Base-by-base conservation (phyloP, 2,888 invertebrate species). In the Lottia gigantea region DNA sequence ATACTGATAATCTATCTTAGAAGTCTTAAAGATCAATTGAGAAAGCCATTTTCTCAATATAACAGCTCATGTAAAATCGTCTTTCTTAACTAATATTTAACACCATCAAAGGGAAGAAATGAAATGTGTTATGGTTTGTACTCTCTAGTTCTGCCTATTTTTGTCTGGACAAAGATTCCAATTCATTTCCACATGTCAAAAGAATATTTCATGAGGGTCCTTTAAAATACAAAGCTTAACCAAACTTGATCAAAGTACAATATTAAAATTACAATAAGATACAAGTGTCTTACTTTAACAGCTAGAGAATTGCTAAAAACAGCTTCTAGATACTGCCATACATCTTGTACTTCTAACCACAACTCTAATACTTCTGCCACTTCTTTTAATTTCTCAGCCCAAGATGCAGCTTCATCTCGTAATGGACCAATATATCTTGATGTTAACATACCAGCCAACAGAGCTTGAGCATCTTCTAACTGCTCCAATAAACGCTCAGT, bases 361-460 rank as follows among this genome's bases (percentile, higher is more conserved):
- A 85, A 76, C 71, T 89, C 88, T 67, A 89, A 76, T 47, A 88
- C 87, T 75, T 88, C 84, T 0, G 85, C 84, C n/a, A 89, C 88
- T 67, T 88, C 87, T 78, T 87, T 88, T 73, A 89, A 79, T 74
- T 89, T 89, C 80, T 87, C 87, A 15, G 88, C 87, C 88, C 88
- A 88, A 1, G 83, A 81, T 0, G 88, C 88, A 2, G 87, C 88
- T 76, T 88, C 88, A 73, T 88, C 88, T 66, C 87, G 68, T 69
- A 89, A 78, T 6, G 88, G 88, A 8, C 86, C 88, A 66, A 88
- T 86, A 77, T 88, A 87, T 47, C 83, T 79, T 15, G 87, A 87
- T 7, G 87, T 88, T 66, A 88, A 78, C 88, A 88, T 88, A 71
- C 82, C 85, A n/a, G 88, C 88, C 67, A 88, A 79, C 65, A 87